Evolutionary conservation across 1,140 invertebrate species (phyloP).

Genomic region (Papilio helenus): DNA sequence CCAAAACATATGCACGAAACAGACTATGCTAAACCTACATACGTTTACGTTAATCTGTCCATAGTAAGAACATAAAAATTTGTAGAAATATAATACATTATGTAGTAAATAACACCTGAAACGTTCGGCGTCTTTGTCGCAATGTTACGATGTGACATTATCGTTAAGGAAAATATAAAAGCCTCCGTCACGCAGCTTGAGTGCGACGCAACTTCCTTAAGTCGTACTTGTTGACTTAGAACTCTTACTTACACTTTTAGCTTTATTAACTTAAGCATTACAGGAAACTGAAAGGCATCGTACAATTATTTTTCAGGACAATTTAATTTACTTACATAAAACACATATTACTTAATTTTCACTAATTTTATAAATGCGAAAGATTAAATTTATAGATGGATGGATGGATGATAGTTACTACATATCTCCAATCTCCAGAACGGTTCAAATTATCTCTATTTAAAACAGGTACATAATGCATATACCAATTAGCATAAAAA

Average conservation of each 20-base stretch:
- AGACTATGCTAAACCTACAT: not conserved
- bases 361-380: no score
- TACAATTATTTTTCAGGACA: not conserved
- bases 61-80: not conserved
- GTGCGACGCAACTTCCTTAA: not conserved
- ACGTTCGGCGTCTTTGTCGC: not conserved
- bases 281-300: not conserved
- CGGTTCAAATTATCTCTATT: no score
- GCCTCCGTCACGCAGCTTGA: not conserved
- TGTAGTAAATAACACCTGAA: constrained; percentile 12
- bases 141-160: constrained; percentile 4
- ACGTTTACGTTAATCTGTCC: not conserved
- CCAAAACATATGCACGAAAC: no score
- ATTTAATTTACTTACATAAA: not conserved
- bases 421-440: no score
- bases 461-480: not conserved
- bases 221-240: constrained; percentile 6
- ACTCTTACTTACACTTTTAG: not conserved
- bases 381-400: no score
- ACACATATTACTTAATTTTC: no score
- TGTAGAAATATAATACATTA: not conserved
- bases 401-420: no score
- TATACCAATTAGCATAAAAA: not conserved
- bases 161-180: constrained; percentile 29
- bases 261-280: not conserved